Conservation (phyloP, 2,888 invertebrate species). For the Petrolisthes manimaculis region DNA sequence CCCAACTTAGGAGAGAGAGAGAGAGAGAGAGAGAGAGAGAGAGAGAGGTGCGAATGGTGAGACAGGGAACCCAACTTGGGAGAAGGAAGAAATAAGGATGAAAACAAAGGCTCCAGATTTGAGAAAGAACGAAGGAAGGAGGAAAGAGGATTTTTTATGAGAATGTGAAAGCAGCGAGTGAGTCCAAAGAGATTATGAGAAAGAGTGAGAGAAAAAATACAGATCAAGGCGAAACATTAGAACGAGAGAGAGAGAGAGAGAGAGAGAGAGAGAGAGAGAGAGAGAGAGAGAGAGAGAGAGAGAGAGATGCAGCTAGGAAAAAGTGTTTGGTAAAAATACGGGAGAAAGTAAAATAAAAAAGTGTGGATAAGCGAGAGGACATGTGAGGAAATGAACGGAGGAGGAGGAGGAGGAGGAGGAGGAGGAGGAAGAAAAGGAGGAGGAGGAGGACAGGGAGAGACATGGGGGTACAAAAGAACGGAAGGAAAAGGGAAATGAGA, state of each 20-base stretch:
- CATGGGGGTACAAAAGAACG: too few relatives aligned
- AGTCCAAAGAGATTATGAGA: not conserved
- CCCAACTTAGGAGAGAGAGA: not conserved
- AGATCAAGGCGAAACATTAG: too few relatives aligned
- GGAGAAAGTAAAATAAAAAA: not conserved
- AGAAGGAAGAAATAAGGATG: too few relatives aligned
- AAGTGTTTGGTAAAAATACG: too few relatives aligned
- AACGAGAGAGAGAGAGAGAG: not conserved
- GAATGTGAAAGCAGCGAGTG: not conserved
- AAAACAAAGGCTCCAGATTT: too few relatives aligned
- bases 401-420: constrained; percentile 3
- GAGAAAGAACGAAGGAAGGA: not conserved
- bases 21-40: not conserved
- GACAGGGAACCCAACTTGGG: too few relatives aligned
- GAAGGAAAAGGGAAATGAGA: not conserved
- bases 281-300: not conserved
- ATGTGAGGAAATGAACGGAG: not conserved
- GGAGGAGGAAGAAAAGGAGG: not conserved
- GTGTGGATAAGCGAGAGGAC: not conserved
- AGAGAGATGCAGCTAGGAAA: not conserved
- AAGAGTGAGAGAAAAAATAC: not conserved
- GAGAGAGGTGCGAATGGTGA: not conserved
- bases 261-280: not conserved
- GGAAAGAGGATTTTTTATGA: not conserved
- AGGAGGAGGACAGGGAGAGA: not conserved